phyloP scores from a whole-genome alignment of 1,140 invertebrate genomes.

The Mesaphorura yosii region DNA sequence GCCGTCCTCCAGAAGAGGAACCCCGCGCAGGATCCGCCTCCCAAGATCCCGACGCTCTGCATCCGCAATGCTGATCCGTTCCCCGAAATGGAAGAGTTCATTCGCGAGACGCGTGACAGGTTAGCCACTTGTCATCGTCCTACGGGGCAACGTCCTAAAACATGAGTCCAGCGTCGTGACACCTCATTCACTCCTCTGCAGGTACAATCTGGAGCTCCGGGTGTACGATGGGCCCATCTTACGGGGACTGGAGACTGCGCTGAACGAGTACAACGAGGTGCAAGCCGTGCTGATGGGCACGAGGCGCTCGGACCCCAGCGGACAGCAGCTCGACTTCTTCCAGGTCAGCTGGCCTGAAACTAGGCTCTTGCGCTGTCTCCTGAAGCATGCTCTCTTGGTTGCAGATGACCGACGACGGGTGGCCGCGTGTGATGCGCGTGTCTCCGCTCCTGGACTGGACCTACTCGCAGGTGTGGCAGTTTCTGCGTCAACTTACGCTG shows the following conservation, averaged over 20 bases:
- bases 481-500: constrained; percentile 59
- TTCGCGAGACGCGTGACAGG: constrained; percentile 49
- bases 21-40: constrained; percentile 32
- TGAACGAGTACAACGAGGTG: constrained; percentile 51
- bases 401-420: constrained; percentile 68
- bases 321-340: constrained; percentile 51
- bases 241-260: constrained; percentile 48
- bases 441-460: constrained; percentile 81
- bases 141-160: not conserved
- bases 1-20: constrained; percentile 48
- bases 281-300: constrained; percentile 82
- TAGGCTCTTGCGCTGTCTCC: not conserved
- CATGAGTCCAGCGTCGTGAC: not conserved
- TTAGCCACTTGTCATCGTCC: constrained; percentile 34
- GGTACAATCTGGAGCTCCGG: constrained; percentile 60
- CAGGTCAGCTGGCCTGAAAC: constrained; percentile 41
- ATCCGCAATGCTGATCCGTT: constrained; percentile 65
- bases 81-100: constrained; percentile 73
- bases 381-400: no score
- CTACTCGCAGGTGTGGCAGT: constrained; percentile 80
- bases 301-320: constrained; percentile 68
- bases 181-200: no score
- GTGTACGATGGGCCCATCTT: constrained; percentile 61
- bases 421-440: constrained; percentile 77
- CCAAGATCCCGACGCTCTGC: constrained; percentile 55